A percentile compares a stretch with the other conserved stretches of the same genome.
These are phyloP conservation scores for Venustaconcha ellipsiformis DNA, from an alignment of 1,140 invertebrate species.

Conservation along the genomic window DNA sequence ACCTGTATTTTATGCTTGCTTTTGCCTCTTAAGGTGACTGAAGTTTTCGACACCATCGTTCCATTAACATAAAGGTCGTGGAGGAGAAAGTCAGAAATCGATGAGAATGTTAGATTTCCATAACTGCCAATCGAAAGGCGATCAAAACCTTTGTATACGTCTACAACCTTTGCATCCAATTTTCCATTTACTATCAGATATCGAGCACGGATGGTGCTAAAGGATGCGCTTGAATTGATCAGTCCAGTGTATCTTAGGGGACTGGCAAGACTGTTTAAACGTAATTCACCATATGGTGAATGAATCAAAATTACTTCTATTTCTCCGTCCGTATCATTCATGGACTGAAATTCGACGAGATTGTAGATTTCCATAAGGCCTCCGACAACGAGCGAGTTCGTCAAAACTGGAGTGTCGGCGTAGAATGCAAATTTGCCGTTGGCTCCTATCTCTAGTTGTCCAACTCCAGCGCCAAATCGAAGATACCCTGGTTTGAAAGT, in stretches of 20 bases:
- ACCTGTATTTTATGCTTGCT: constrained; percentile 24
- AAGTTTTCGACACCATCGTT: constrained; percentile 32
- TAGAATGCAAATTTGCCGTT: constrained; percentile 33
- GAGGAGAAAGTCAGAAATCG: constrained; percentile 25
- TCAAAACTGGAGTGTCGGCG: constrained; percentile 35
- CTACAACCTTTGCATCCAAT: constrained; percentile 26
- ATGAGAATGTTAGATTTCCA: constrained; percentile 33
- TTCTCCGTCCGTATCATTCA: constrained; percentile 24
- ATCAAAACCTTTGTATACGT: constrained; percentile 33
- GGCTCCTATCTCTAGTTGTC: constrained; percentile 30
- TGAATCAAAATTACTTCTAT: constrained; percentile 38
- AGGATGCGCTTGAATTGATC: constrained; percentile 9
- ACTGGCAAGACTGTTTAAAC: constrained; percentile 30
- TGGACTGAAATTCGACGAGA: constrained; percentile 39
- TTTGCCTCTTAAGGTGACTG: constrained; percentile 35
- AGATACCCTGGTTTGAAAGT: constrained; percentile 36
- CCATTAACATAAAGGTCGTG: constrained; percentile 38
- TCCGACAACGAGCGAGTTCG: constrained; percentile 36
- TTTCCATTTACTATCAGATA: constrained; percentile 35
- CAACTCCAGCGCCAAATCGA: constrained; percentile 34
- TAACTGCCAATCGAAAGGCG: constrained; percentile 20
- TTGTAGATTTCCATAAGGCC: constrained; percentile 45
- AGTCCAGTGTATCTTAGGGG: constrained; percentile 13
- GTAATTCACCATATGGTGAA: constrained; percentile 30
- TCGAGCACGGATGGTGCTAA: constrained; percentile 33